Conservation (phyloP, 37 sponge, comb jelly and placozoan genomes). For the Mnemiopsis leidyi region DNA sequence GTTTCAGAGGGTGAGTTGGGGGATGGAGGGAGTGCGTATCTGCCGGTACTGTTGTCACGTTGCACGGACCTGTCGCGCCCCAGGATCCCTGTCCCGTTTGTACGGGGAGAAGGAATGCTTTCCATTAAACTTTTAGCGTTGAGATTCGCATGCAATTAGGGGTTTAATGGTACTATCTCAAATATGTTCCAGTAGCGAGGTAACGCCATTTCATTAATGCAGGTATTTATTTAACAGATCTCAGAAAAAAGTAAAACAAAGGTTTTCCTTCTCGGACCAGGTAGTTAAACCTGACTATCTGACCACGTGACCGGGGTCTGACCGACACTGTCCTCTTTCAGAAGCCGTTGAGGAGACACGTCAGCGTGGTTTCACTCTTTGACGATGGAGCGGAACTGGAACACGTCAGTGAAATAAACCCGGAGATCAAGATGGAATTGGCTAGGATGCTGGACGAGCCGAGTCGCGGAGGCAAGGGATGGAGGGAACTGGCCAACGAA, state of each 20-base stretch:
- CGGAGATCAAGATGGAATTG: neutral
- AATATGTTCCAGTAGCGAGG: neutral
- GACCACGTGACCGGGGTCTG: too few species aligned
- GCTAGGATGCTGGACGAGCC: slow-evolving; percentile 47
- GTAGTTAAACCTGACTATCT: neutral
- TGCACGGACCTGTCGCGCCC: neutral
- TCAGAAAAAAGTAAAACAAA: neutral
- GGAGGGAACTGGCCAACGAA: slow-evolving; percentile 47
- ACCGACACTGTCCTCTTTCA: neutral
- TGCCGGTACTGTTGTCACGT: too few species aligned
- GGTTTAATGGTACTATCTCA: neutral
- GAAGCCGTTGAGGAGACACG: neutral
- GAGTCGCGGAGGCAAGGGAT: neutral
- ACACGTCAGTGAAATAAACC: slow-evolving; percentile 54
- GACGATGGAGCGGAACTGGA: slow-evolving; percentile 57
- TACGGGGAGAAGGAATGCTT: neutral
- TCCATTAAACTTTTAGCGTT: neutral
- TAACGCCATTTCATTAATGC: neutral
- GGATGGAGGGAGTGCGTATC: neutral
- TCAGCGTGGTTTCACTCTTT: slow-evolving; percentile 32
- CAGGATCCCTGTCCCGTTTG: neutral
- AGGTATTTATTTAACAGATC: neutral
- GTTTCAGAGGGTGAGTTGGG: slow-evolving; percentile 37
- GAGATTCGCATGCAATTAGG: neutral
- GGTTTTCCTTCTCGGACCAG: neutral